A percentile compares a stretch with the other conserved stretches of the same genome.
Conservation (phyloP, 2,888 invertebrate species). For the Pammene fasciana region DNA sequence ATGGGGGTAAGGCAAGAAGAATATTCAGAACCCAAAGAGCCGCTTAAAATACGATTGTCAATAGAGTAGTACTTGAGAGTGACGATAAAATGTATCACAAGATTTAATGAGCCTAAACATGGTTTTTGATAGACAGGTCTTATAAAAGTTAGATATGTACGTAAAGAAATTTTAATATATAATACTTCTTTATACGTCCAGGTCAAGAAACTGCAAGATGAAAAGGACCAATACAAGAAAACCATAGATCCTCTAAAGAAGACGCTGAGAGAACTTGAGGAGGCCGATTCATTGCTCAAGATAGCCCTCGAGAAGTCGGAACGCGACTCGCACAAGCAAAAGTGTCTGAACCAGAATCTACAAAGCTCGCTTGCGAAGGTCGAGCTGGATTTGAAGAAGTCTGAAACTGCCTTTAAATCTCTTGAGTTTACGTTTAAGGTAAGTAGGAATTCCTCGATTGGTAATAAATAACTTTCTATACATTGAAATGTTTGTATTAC, state of each 20-base stretch:
- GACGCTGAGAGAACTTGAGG: conserved; percentile 83
- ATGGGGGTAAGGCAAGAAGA: too few species aligned
- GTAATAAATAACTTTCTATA: not conserved
- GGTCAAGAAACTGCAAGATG: conserved; percentile 70
- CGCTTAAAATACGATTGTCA: too few species aligned
- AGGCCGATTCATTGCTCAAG: conserved; percentile 81
- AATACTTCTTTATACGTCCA: conserved; percentile 44
- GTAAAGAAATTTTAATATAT: too few species aligned
- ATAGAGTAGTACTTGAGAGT: too few species aligned
- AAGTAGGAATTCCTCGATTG: conserved; percentile 29
- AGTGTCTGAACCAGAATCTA: conserved; percentile 73
- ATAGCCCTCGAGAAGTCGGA: conserved; percentile 81
- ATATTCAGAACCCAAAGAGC: too few species aligned
- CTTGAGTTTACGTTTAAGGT: conserved; percentile 76
- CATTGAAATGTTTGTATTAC: too few species aligned
- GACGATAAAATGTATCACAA: too few species aligned
- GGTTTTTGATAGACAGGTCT: too few species aligned
- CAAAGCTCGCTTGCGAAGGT: conserved; percentile 73
- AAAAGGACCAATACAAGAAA: conserved; percentile 79
- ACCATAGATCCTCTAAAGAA: conserved; percentile 77
- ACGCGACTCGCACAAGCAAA: conserved; percentile 79
- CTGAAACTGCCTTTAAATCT: conserved; percentile 73
- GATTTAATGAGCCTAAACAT: too few species aligned
- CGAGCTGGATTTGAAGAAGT: conserved; percentile 78
- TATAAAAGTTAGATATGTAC: too few species aligned